Evolutionary conservation across 2,888 invertebrate species (phyloP).

Genomic region (Ischnus inquisitorius): DNA sequence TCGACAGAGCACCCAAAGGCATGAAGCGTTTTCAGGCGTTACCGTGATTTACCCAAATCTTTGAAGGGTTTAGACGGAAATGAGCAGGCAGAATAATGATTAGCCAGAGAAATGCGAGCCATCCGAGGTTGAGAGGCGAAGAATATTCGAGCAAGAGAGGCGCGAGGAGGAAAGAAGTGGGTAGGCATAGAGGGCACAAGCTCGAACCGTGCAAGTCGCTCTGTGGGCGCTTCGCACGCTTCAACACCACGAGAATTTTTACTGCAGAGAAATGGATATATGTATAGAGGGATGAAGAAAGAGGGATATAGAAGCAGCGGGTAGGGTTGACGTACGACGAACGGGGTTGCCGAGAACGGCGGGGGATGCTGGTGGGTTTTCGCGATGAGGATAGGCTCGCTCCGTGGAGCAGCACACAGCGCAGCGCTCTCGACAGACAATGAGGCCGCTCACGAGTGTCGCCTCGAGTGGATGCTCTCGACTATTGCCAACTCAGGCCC

Average conservation of each 20-base stretch:
- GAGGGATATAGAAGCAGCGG: neutral
- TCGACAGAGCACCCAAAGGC: no score
- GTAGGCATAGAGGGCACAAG: slow-evolving; percentile 53
- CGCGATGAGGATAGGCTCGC: slow-evolving; percentile 61
- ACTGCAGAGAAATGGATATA: slow-evolving; percentile 29
- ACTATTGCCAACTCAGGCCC: slow-evolving; percentile 85
- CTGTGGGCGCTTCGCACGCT: slow-evolving; percentile 64
- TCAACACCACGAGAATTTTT: slow-evolving; percentile 61
- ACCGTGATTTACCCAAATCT: no score
- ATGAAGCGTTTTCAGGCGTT: no score
- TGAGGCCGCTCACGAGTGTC: slow-evolving; percentile 85
- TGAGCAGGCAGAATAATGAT: no score
- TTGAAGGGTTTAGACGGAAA: no score
- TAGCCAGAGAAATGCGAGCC: no score
- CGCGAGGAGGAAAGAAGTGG: slow-evolving; percentile 57
- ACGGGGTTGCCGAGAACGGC: slow-evolving; percentile 42
- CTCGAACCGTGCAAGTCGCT: slow-evolving; percentile 52
- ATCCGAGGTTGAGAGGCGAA: no score
- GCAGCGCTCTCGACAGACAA: slow-evolving; percentile 84
- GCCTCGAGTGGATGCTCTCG: slow-evolving; percentile 84
- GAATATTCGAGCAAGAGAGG: slow-evolving; percentile 57
- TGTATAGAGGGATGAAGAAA: slow-evolving; percentile 53
- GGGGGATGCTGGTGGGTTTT: slow-evolving; percentile 44
- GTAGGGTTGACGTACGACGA: slow-evolving; percentile 24
- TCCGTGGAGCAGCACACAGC: slow-evolving; percentile 74